A percentile compares a stretch with the other conserved stretches of the same genome.
phyloP scores from a whole-genome alignment of 2,113 vertebrate species.

The Crotalus viridis region DNA sequence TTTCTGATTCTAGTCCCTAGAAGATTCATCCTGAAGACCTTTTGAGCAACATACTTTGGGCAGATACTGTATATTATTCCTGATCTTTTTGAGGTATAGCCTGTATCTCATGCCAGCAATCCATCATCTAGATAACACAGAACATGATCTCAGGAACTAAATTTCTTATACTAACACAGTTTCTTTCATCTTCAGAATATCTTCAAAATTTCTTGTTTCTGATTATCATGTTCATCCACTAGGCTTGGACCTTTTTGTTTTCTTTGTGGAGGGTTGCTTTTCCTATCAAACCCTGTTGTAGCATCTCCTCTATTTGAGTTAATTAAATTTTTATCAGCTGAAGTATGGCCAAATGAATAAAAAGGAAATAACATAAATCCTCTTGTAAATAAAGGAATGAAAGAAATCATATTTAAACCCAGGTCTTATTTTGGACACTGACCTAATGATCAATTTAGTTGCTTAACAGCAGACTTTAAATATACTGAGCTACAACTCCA shows the following conservation, averaged over 20 bases:
- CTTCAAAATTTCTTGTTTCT: not conserved
- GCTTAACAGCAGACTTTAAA: not conserved
- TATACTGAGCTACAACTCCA: not conserved
- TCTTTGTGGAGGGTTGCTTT: not conserved
- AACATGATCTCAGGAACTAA: not conserved
- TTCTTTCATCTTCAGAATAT: not conserved
- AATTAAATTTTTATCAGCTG: not conserved
- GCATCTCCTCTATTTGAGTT: not conserved
- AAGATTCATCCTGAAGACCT: not conserved
- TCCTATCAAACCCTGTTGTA: not conserved
- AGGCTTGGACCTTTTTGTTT: not conserved
- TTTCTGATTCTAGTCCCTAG: not conserved
- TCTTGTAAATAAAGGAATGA: not conserved
- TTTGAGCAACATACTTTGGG: not conserved
- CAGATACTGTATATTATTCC: not conserved
- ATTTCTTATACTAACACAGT: not conserved
- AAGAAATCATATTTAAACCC: not conserved
- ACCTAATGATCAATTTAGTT: not conserved
- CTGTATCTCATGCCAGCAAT: not conserved
- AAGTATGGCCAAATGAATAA: not conserved
- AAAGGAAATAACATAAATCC: not conserved
- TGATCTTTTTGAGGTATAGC: not conserved
- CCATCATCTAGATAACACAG: not conserved
- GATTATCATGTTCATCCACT: not conserved
- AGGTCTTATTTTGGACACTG: not conserved